Percentiles rank a stretch among this genome's conserved stretches.
These are phyloP conservation scores for Anneissia japonica DNA, from an alignment of 35 echinoderm and acorn worm species.

Conservation along the genomic window DNA sequence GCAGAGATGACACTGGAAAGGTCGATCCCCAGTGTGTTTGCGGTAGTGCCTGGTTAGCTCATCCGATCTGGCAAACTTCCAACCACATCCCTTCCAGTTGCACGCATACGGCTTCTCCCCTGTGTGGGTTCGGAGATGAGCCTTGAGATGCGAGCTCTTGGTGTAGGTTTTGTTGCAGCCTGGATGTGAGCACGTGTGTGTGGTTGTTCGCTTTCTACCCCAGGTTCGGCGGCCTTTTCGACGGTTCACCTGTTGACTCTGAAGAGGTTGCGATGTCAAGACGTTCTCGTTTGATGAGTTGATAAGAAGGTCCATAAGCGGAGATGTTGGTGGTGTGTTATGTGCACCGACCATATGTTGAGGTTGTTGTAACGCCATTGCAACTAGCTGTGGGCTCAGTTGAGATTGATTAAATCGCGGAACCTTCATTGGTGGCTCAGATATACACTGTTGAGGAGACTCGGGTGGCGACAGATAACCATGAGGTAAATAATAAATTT, in stretches of 20 bases:
- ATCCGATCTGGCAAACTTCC: slow-evolving; percentile 98
- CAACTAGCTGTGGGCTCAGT: background rate
- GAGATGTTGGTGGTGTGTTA: slow-evolving; percentile 70
- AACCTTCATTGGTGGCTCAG: background rate
- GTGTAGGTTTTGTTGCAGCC: slow-evolving; percentile 98
- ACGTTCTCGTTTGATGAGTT: slow-evolving; percentile 67
- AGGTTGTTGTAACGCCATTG: background rate
- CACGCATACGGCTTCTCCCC: slow-evolving; percentile 98
- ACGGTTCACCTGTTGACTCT: slow-evolving; percentile 50
- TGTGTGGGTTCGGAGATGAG: slow-evolving; percentile 92
- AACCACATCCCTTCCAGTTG: slow-evolving; percentile 98
- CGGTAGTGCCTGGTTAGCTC: slow-evolving; percentile 94
- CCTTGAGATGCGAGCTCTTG: slow-evolving; percentile 98
- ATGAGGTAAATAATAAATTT: too few relatives aligned
- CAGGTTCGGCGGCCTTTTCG: slow-evolving; percentile 82
- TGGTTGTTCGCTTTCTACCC: slow-evolving; percentile 90
- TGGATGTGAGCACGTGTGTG: slow-evolving; percentile 84
- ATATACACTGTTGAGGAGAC: background rate
- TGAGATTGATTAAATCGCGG: background rate
- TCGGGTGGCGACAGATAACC: slow-evolving; percentile 2
- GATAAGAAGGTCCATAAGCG: slow-evolving; percentile 81
- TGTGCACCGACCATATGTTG: background rate
- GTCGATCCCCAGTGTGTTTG: slow-evolving; percentile 96
- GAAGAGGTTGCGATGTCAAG: slow-evolving; percentile 13
- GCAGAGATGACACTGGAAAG: slow-evolving; percentile 92